Percentiles rank a stretch among this genome's conserved stretches.
Conservation (phyloP, 2,888 invertebrate genomes). For the Dexiosoma caninum region DNA sequence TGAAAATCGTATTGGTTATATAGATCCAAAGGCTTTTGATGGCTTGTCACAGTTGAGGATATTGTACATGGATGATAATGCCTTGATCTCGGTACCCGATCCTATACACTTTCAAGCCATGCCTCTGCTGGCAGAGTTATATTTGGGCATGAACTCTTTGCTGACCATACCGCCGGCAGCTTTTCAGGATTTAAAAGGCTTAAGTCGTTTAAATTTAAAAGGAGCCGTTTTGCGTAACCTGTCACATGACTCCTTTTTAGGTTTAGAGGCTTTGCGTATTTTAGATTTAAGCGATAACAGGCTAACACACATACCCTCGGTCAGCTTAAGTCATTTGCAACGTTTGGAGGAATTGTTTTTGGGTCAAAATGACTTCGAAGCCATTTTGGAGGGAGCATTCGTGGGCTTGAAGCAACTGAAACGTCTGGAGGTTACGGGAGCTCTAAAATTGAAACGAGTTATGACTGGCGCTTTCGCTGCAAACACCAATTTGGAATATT, state of each 20-base stretch:
- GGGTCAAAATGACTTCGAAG: slow-evolving; percentile 89
- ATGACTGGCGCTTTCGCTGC: slow-evolving; percentile 88
- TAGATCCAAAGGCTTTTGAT: slow-evolving; percentile 88
- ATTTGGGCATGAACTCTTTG: slow-evolving; percentile 91
- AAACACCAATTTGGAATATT: slow-evolving; percentile 88
- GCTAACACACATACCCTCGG: slow-evolving; percentile 85
- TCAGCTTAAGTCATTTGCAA: slow-evolving; percentile 84
- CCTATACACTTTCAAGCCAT: slow-evolving; percentile 84
- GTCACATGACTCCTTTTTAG: slow-evolving; percentile 86
- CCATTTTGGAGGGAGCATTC: slow-evolving; percentile 86
- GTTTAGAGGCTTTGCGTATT: slow-evolving; percentile 85
- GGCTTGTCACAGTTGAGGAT: slow-evolving; percentile 87
- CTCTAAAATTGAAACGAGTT: slow-evolving; percentile 84
- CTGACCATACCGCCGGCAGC: slow-evolving; percentile 86
- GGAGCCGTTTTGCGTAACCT: slow-evolving; percentile 90
- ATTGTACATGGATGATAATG: slow-evolving; percentile 90
- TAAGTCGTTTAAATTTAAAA: slow-evolving; percentile 87
- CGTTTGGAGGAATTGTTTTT: slow-evolving; percentile 89
- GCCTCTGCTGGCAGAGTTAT: slow-evolving; percentile 89
- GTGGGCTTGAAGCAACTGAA: slow-evolving; percentile 88
- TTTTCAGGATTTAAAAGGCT: slow-evolving; percentile 87
- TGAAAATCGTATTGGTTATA: slow-evolving; percentile 88
- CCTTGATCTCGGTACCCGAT: slow-evolving; percentile 87
- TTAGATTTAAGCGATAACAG: slow-evolving; percentile 89
- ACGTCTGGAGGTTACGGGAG: slow-evolving; percentile 88